Evolutionary conservation across 2,797 vertebrate species (phyloP).

Genomic region (Chloroceryle amazona): DNA sequence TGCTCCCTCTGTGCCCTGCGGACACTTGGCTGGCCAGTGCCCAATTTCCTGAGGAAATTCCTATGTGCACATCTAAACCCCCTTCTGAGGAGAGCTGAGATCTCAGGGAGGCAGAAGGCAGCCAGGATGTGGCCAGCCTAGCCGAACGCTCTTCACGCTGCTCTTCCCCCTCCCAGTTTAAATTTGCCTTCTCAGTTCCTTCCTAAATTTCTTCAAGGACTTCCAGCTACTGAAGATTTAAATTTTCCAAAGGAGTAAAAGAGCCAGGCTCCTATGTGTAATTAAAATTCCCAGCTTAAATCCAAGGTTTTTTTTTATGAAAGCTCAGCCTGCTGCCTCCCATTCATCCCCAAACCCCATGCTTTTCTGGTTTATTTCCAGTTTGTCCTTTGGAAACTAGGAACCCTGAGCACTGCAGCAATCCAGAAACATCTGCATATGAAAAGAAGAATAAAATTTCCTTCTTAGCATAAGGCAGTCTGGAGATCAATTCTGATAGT

Average conservation of each 20-base stretch:
- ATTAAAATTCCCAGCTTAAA: neutral
- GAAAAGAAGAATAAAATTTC: neutral
- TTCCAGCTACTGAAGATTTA: neutral
- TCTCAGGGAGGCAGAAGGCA: neutral
- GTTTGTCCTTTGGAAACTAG: neutral
- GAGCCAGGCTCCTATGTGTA: neutral
- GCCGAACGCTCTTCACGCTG: neutral
- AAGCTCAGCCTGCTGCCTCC: neutral
- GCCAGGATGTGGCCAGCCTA: neutral
- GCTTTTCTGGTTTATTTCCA: neutral
- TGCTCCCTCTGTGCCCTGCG: neutral
- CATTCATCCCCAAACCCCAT: neutral
- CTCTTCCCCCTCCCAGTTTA: neutral
- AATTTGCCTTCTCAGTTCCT: neutral
- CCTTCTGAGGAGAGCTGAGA: neutral
- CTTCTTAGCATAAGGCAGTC: neutral
- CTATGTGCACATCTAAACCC: rapidly evolving
- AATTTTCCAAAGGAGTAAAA: neutral
- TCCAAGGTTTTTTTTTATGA: neutral
- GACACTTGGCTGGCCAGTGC: neutral
- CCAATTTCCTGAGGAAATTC: neutral
- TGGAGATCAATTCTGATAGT: neutral
- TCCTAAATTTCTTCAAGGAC: neutral
- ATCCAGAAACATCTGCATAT: neutral
- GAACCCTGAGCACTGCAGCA: neutral